These are phyloP conservation scores for Choristoneura fumiferana DNA, from an alignment of 1,140 invertebrate genomes.

Conservation along the genomic window DNA sequence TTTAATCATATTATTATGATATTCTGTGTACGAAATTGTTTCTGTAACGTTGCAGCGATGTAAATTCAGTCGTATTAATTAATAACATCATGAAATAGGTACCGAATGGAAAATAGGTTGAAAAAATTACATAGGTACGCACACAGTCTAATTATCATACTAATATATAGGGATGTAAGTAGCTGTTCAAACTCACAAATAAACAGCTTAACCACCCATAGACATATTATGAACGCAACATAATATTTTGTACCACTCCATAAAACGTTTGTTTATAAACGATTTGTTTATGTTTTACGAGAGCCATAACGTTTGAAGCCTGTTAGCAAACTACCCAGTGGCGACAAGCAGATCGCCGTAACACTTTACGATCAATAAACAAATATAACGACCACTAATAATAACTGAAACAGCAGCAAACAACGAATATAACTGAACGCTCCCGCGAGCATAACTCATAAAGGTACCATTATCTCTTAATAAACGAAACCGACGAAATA, in stretches of 20 bases:
- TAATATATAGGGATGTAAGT: background rate
- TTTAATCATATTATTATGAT: conserved; percentile 21
- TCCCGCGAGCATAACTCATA: conserved; percentile 63
- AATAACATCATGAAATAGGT: too few relatives aligned
- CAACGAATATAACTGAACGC: conserved; percentile 68
- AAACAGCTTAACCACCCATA: conserved; percentile 11
- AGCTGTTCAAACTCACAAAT: background rate
- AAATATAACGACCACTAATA: conserved; percentile 73
- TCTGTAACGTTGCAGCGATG: background rate
- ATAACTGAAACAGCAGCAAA: conserved; percentile 74
- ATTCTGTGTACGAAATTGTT: conserved; percentile 1
- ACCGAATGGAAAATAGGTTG: too few relatives aligned
- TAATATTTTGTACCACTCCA: conserved; percentile 36
- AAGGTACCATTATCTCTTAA: conserved; percentile 77
- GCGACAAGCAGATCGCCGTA: conserved; percentile 68
- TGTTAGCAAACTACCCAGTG: conserved; percentile 63
- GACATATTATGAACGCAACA: conserved; percentile 10
- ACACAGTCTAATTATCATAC: too few relatives aligned
- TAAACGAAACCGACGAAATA: conserved; percentile 66
- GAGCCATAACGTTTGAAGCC: conserved; percentile 58
- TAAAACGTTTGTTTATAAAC: conserved; percentile 57
- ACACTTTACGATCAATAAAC: conserved; percentile 74
- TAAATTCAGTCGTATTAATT: too few relatives aligned
- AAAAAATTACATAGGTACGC: too few relatives aligned
- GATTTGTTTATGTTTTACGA: conserved; percentile 68